Evolutionary conservation across 2,797 vertebrate species (phyloP), one percentile per base, ranked within the genome.

Genomic region (Pelodytes ibericus): DNA sequence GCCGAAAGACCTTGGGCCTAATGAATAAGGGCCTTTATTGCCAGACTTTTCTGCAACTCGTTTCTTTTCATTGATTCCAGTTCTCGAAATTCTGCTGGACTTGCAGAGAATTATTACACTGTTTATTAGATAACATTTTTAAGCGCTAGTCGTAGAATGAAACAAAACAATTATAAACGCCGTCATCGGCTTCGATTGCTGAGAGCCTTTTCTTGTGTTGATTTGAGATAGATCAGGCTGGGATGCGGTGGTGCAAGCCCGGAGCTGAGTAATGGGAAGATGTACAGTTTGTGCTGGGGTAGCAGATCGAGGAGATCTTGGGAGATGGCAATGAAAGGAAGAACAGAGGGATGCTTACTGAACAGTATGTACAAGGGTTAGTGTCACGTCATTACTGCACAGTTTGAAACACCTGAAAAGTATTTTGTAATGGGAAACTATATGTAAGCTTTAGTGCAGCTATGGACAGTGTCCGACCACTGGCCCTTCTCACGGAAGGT

Each of bases 21-120:
- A 31, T 68, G 73, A 75, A 68, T 61, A 68, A 68, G 73, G 68
- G 73, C 57, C 74, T 75, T n/a, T 75, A 75, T 67, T 75, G 74
- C 74, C 53, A 39, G 44, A n/a, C 66, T 41, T 27, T 4, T 44
- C 51, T n/a, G 18, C 58, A 70, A 39, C 58, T 70, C 62, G 70
- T 75, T 75, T 75, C 57, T 70, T 60, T 39, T 56, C 66, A 75
- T 75, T 56, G 74, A 75, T 75, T 69, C 18, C 10, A 57, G 8
- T 27, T 20, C 36, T 25, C 72, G 18, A 56, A 58, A 22, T 39
- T 25, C 18, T 56, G 74, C 74, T 75, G 74, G 70, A 63, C 47
- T 29, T 24, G 65, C 74, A 70, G 66, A 75, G 70, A 69, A 62
- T 69, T 70, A 70, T 75, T 22, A 57, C 59, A 57, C 68, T 59